Conservation (phyloP, 53 echinoderm and acorn worm genomes). For the Holothuria leucospilota region DNA sequence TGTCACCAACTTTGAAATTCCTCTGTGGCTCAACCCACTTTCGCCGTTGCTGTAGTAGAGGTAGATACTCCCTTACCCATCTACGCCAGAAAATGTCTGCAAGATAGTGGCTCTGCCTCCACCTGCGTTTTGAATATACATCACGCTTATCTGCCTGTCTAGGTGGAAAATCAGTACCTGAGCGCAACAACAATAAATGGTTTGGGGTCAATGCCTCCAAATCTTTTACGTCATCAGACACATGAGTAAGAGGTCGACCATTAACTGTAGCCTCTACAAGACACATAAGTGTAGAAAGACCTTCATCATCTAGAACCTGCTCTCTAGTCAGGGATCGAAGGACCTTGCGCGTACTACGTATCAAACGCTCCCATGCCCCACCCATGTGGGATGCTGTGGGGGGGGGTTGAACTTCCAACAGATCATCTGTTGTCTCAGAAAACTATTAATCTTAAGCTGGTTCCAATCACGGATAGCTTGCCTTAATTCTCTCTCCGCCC, state of each 20-base stretch:
- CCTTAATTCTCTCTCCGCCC: conserved; percentile 51
- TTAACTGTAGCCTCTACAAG: conserved; percentile 50
- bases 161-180: too few species aligned
- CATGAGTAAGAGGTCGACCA: conserved; percentile 27
- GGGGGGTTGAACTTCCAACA: conserved; percentile 53
- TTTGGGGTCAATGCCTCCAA: conserved; percentile 66
- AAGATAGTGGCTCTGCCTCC: conserved; percentile 63
- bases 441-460: conserved; percentile 24
- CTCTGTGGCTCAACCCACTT: conserved; percentile 59
- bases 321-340: conserved; percentile 29
- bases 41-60: conserved; percentile 53
- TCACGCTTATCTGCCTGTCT: too few species aligned
- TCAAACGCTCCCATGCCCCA: conserved; percentile 56
- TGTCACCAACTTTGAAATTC: conserved; percentile 33
- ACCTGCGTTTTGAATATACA: conserved; percentile 45
- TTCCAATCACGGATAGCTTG: conserved; percentile 42
- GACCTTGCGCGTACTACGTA: conserved; percentile 48
- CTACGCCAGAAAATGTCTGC: conserved; percentile 53
- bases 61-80: conserved; percentile 61
- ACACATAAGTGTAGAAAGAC: conserved; percentile 52
- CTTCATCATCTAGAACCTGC: conserved; percentile 49
- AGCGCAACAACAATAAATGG: conserved; percentile 59
- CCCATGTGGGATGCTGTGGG: conserved; percentile 50
- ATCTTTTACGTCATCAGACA: conserved; percentile 23
- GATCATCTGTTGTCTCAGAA: conserved; percentile 46